Conservation (phyloP, 1,140 invertebrate species). For the Acyrthosiphon pisum region DNA sequence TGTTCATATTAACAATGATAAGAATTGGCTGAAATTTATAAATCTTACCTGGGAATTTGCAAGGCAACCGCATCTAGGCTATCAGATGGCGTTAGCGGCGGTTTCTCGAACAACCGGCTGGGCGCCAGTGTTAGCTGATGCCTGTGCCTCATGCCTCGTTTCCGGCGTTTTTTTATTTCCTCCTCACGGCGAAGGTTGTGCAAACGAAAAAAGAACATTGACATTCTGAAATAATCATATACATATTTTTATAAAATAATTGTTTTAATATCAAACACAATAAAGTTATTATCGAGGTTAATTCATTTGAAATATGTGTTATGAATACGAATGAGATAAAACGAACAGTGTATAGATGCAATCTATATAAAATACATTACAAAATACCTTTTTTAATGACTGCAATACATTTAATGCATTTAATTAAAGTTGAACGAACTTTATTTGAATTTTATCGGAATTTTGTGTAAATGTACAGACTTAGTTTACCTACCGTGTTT, state of each 20-base stretch:
- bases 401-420: background rate
- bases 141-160: slow-evolving; percentile 66
- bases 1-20: background rate
- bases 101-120: slow-evolving; percentile 80
- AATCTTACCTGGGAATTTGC: slow-evolving; percentile 85
- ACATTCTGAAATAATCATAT: slow-evolving; percentile 67
- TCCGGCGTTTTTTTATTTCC: slow-evolving; percentile 71
- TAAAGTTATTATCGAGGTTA: background rate
- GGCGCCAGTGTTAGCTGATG: slow-evolving; percentile 71
- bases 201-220: slow-evolving; percentile 92
- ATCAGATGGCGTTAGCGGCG: slow-evolving; percentile 82
- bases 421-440: background rate
- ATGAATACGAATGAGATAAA: background rate
- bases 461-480: background rate
- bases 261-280: background rate
- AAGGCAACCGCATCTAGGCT: slow-evolving; percentile 89
- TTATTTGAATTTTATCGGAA: background rate
- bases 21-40: background rate
- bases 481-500: background rate
- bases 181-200: slow-evolving; percentile 86
- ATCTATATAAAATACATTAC: background rate
- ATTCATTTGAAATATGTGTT: background rate
- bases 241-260: background rate
- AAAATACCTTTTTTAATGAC: background rate
- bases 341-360: background rate